phyloP scores from a whole-genome alignment of 2,888 invertebrate species.

The Ellobium chinense region DNA sequence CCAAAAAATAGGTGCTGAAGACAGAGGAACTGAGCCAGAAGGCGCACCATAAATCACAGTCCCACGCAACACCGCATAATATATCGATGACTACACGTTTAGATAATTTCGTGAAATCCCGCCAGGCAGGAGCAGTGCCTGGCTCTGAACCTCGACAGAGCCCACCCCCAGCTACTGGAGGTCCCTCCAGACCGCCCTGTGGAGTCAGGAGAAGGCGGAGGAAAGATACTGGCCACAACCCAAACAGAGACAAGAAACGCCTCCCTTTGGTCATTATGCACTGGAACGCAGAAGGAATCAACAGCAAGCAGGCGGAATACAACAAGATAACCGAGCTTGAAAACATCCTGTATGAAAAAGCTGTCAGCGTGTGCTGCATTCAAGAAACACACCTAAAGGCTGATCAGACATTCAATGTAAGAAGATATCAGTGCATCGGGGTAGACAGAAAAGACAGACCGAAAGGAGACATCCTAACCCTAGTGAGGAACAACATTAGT shows the following conservation, averaged over 20 bases:
- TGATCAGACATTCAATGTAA: slow-evolving; percentile 38
- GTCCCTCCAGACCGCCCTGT: slow-evolving; percentile 3
- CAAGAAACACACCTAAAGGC: slow-evolving; percentile 47
- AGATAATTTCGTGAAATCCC: not conserved
- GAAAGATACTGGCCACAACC: slow-evolving; percentile 7
- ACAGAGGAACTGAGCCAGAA: not conserved
- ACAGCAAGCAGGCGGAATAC: slow-evolving; percentile 20
- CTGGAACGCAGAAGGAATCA: slow-evolving; percentile 54
- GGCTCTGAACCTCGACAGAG: not conserved
- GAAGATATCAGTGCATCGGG: slow-evolving; percentile 30
- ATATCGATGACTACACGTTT: not conserved
- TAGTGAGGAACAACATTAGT: slow-evolving; percentile 39
- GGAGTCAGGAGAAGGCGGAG: not conserved
- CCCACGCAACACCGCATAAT: not conserved
- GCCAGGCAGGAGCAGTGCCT: not conserved
- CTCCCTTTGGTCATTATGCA: slow-evolving; percentile 45
- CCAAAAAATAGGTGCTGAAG: not conserved
- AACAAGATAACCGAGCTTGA: slow-evolving; percentile 49
- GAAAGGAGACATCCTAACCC: slow-evolving; percentile 46
- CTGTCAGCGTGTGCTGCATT: slow-evolving; percentile 47
- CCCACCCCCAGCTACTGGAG: slow-evolving; percentile 17
- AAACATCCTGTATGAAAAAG: slow-evolving; percentile 47
- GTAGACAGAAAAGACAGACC: too few relatives aligned
- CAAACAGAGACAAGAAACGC: too few relatives aligned
- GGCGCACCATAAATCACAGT: too few relatives aligned